Conservation (phyloP, 2,888 invertebrate species). For the Herminia tarsipennalis region DNA sequence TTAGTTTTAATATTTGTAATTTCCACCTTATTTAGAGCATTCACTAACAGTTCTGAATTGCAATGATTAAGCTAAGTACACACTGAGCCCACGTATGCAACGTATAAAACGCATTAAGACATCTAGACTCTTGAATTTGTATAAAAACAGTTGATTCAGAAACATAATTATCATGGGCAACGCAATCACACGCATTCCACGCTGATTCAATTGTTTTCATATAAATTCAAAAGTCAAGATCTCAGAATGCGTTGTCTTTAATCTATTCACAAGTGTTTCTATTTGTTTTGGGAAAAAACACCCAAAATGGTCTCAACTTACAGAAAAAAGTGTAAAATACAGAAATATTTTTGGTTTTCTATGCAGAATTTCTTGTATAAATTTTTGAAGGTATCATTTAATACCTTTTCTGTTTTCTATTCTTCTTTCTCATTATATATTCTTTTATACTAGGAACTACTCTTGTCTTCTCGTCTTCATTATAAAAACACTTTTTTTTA, state of each 20-base stretch:
- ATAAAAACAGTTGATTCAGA: no score
- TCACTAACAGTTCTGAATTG: not conserved
- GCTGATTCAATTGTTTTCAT: no score
- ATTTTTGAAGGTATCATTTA: not conserved
- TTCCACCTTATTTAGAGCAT: not conserved
- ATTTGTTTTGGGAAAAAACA: not conserved
- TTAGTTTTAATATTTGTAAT: not conserved
- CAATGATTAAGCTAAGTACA: no score
- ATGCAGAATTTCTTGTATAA: not conserved
- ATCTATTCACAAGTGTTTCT: not conserved
- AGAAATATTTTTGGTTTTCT: not conserved
- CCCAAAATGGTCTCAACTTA: not conserved
- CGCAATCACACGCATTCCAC: no score
- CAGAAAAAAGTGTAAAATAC: not conserved
- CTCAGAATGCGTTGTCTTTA: no score
- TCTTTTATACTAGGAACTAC: not conserved
- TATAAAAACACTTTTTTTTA: not conserved
- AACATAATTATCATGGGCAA: no score
- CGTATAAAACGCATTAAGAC: no score
- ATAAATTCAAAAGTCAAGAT: no score
- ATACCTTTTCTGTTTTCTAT: not conserved
- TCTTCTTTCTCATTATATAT: not conserved
- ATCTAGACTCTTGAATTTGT: no score
- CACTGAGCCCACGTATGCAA: no score
- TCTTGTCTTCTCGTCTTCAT: not conserved